A percentile compares a stretch with the other conserved stretches of the same genome.
These are phyloP conservation scores for Ctenopoma multispine DNA, from an alignment of 2,797 vertebrate genomes.

Conservation along the genomic window DNA sequence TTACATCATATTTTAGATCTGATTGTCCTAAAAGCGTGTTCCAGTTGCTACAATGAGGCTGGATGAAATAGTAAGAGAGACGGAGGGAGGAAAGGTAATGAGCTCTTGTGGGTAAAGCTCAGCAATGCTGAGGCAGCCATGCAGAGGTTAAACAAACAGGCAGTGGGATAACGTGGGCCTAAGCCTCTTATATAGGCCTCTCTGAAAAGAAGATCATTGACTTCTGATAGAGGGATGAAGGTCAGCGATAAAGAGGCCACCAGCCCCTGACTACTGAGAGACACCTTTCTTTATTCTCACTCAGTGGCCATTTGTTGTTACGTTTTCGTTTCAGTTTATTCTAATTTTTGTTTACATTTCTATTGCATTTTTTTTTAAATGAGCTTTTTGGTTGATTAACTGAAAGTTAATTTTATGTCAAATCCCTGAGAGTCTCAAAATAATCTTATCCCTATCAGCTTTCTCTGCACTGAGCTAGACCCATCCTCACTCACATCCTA, in stretches of 20 bases:
- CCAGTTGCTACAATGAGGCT: constrained; percentile 15
- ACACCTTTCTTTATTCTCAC: not conserved
- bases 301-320: not conserved
- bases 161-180: constrained; percentile 75
- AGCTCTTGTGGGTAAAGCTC: constrained; percentile 72
- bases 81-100: constrained; percentile 57
- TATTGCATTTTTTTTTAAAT: not conserved
- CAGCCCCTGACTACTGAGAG: not conserved
- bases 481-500: constrained; percentile 42
- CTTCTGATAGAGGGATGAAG: constrained; percentile 75
- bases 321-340: not conserved
- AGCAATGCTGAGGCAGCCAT: constrained; percentile 60
- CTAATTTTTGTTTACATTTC: constrained; percentile 7
- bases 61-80: constrained; percentile 37
- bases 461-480: constrained; percentile 41
- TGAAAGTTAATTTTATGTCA: too few species aligned
- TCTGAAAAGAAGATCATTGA: constrained; percentile 79
- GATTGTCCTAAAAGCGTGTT: constrained; percentile 22
- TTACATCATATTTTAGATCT: constrained; percentile 32
- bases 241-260: constrained; percentile 46
- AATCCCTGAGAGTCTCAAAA: too few species aligned
- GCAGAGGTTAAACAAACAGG: constrained; percentile 81
- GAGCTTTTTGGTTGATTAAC: constrained; percentile 23
- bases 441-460: constrained; percentile 36
- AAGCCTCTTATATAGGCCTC: constrained; percentile 79